Evolutionary conservation across 2,888 invertebrate species (phyloP).

Genomic region (Noctua janthina): DNA sequence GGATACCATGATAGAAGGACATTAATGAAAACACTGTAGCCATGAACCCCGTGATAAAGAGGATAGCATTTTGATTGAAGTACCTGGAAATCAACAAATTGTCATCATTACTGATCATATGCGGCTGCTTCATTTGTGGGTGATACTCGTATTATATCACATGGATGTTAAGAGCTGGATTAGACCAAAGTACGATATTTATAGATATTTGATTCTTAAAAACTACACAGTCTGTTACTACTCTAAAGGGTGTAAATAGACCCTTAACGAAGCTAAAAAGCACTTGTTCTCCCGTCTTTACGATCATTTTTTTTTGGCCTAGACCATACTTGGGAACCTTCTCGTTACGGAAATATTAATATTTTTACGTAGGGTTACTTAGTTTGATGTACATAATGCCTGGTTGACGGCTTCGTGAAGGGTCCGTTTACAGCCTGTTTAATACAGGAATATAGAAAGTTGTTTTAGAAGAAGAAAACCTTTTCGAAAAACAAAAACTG

Average conservation of each 20-base stretch:
- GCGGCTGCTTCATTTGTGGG: background rate
- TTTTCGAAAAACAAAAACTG: background rate
- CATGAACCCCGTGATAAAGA: conserved; percentile 29
- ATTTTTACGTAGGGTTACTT: too few species aligned
- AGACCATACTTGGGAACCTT: too few species aligned
- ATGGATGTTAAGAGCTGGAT: background rate
- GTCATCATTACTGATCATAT: background rate
- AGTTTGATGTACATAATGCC: too few species aligned
- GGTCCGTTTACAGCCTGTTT: too few species aligned
- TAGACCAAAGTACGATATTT: background rate
- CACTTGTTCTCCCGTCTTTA: too few species aligned
- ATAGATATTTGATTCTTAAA: background rate
- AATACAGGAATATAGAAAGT: too few species aligned
- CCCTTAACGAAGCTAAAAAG: too few species aligned
- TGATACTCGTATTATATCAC: background rate
- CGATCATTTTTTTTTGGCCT: too few species aligned
- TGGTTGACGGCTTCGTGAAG: too few species aligned
- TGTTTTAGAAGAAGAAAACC: too few species aligned
- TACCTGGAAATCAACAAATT: conserved; percentile 65
- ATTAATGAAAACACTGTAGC: conserved; percentile 27
- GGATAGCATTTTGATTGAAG: conserved; percentile 62
- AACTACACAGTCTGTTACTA: background rate
- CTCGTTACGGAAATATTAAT: too few species aligned
- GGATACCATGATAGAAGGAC: conserved; percentile 67
- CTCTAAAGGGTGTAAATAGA: too few species aligned